phyloP scores from a whole-genome alignment of 2,888 invertebrate genomes.

The Clusia tigrina region DNA sequence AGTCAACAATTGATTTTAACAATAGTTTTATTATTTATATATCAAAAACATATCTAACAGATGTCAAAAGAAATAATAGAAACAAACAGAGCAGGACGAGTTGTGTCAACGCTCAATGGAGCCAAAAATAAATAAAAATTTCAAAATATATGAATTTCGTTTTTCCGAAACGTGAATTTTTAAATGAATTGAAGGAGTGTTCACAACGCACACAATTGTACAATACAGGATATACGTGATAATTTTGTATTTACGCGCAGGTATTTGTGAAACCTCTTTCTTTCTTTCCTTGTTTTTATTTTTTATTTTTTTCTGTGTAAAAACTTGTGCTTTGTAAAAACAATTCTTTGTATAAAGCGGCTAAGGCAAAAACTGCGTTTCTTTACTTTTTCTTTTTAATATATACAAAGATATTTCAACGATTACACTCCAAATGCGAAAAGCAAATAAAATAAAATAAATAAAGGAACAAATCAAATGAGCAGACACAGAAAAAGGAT shows the following conservation, averaged over 20 bases:
- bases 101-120: too few relatives aligned
- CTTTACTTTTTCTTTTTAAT: slow-evolving; percentile 2
- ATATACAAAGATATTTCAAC: neutral
- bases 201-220: neutral
- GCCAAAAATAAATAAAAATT: neutral
- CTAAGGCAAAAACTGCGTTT: slow-evolving; percentile 8
- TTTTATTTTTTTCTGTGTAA: too few relatives aligned
- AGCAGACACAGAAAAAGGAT: too few relatives aligned
- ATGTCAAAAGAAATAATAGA: too few relatives aligned
- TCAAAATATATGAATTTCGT: neutral
- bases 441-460: too few relatives aligned
- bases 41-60: slow-evolving; percentile 3
- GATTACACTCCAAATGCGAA: slow-evolving; percentile 2
- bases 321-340: slow-evolving; percentile 38
- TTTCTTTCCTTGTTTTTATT: slow-evolving; percentile 39
- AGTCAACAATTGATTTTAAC: slow-evolving; percentile 48
- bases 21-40: slow-evolving; percentile 22
- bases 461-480: too few relatives aligned
- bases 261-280: slow-evolving; percentile 59
- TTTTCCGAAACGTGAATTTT: neutral
- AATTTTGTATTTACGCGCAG: slow-evolving; percentile 41
- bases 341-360: slow-evolving; percentile 16
- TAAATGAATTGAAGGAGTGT: neutral
- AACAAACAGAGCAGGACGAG: too few relatives aligned
- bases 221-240: neutral